Evolutionary conservation across 2,113 vertebrate species (phyloP), one percentile per base, ranked within the genome.

Genomic region (Fregetta grallaria): DNA sequence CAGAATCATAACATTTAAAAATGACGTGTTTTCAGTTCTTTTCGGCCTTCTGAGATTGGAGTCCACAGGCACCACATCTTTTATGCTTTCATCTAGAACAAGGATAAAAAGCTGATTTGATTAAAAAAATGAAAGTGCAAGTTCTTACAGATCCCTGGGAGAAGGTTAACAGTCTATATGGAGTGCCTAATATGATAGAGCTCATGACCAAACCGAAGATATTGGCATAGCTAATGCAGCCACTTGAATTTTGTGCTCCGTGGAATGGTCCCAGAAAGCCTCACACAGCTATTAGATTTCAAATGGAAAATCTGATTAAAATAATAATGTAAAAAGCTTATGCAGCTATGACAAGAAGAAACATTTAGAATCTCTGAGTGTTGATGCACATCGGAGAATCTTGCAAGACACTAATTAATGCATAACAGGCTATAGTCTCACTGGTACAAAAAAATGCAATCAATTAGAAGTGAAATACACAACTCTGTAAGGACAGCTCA

Each of bases 381-480:
- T 53, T 66, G 68, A 32, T 59, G 34, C 42, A 91, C 36, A 29
- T 78, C 30, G 4, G 65, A 95, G 73, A 78, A 79, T 89, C 77
- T 83, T 85, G 55, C 70, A 81, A 89, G 76, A 70, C 45, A 61
- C n/a, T 86, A 88, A 93, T 96, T 91, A 94, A 84, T 40, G 63
- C 23, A 45, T 78, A 91, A 90, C 18, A 65, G 50, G 47, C 15
- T 81, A 13, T 19, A 40, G 23, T 81, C 58, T 94, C 42, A 36
- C 81, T 61, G 72, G 62, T 53, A 91, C 36, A 85, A 65, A 96
- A 95, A 92, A 97, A 75, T 74, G 47, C 34, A 90, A 68, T 91
- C 83, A 95, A 56, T 92, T 86, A 88, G 42, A 65, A 89, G 66
- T 65, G 42, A 96, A 91, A 94, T 82, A 76, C 38, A 44, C 26